A percentile compares a stretch with the other conserved stretches of the same genome.
phyloP scores from a whole-genome alignment of 2,888 invertebrate species.

The Phytoseiulus persimilis region DNA sequence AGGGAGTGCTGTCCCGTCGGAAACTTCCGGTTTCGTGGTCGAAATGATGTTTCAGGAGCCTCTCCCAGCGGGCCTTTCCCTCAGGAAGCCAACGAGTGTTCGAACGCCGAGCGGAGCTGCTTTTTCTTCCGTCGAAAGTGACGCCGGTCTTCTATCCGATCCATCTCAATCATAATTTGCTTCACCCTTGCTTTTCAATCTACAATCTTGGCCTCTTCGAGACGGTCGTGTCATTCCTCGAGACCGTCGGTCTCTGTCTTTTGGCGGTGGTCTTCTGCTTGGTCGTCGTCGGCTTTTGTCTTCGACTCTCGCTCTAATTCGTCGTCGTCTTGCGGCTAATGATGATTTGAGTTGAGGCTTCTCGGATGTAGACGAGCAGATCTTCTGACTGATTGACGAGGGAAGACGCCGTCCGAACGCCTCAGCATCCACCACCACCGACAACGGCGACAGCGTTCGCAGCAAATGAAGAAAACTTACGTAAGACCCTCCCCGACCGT shows the following conservation, averaged over 20 bases:
- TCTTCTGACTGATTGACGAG: neutral
- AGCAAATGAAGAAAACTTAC: neutral
- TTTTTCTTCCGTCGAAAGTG: no score
- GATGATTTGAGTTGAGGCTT: neutral
- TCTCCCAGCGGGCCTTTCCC: no score
- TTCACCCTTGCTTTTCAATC: neutral
- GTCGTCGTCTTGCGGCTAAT: neutral
- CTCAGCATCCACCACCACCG: neutral
- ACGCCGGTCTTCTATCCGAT: neutral
- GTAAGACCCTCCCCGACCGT: neutral
- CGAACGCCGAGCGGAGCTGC: no score
- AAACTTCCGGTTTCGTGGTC: no score
- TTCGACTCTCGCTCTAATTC: neutral
- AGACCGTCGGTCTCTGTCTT: neutral
- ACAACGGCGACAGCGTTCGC: neutral
- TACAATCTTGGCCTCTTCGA: neutral
- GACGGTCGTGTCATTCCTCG: no score
- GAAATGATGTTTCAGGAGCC: no score
- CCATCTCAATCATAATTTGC: neutral
- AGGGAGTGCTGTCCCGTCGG: no score
- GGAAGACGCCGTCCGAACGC: neutral
- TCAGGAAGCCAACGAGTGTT: no score
- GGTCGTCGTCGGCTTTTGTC: neutral
- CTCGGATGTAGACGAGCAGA: neutral
- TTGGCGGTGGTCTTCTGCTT: neutral